phyloP scores from a whole-genome alignment of 2,888 invertebrate species.

The Apamea crenata region DNA sequence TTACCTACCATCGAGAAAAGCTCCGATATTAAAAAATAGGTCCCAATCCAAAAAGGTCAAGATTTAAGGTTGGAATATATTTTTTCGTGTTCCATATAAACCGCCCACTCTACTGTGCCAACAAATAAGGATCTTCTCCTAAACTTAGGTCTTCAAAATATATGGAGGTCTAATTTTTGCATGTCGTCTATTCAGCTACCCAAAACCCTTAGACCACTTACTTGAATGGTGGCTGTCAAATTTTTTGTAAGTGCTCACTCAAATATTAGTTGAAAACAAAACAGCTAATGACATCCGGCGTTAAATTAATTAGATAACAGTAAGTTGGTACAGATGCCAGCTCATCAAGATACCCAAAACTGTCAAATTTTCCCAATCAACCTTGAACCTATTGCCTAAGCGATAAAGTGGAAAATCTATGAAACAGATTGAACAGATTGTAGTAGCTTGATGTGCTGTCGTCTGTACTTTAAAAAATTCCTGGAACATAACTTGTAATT shows the following conservation, averaged over 20 bases:
- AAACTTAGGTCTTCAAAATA: conserved; percentile 37
- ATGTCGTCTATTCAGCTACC: conserved; percentile 19
- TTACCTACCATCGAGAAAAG: not conserved
- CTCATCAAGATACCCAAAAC: no score
- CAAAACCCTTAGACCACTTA: conserved; percentile 12
- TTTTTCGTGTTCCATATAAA: conserved; percentile 1
- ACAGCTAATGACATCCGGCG: not conserved
- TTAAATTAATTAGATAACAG: not conserved
- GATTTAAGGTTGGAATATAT: not conserved
- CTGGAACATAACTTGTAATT: not conserved
- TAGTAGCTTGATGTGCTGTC: no score
- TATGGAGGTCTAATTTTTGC: conserved; percentile 40
- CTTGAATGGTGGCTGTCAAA: conserved; percentile 16
- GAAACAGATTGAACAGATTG: no score
- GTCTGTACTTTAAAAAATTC: not conserved
- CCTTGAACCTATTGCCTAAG: no score
- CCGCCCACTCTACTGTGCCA: conserved; percentile 15
- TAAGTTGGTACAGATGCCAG: not conserved
- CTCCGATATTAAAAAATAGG: conserved; percentile 7
- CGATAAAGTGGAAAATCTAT: no score
- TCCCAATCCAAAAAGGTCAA: conserved; percentile 10
- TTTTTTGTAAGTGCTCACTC: not conserved
- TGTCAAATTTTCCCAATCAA: no score
- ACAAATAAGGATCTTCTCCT: conserved; percentile 32
- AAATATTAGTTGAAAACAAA: not conserved